These are phyloP conservation scores for Sorex maritimensis DNA, from an alignment of 2,797 vertebrate genomes.

Conservation along the genomic window DNA sequence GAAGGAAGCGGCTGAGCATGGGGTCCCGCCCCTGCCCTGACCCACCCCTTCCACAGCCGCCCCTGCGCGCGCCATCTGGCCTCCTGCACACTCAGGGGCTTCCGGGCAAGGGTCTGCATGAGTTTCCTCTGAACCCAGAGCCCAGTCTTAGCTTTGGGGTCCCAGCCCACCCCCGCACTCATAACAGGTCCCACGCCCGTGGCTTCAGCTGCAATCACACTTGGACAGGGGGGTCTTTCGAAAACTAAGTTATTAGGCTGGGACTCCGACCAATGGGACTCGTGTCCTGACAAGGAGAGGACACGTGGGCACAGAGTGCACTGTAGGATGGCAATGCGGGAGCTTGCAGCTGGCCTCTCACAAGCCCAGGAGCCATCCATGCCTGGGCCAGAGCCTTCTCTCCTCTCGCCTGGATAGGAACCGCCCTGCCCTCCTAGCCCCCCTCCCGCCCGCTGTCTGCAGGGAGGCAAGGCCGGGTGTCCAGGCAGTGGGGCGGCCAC, in stretches of 20 bases:
- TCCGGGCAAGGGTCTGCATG: not conserved
- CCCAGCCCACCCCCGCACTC: not conserved
- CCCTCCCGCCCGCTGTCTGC: no score
- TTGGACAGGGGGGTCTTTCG: not conserved
- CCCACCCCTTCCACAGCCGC: rapidly evolving
- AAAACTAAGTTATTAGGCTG: not conserved
- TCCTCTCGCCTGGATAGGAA: not conserved
- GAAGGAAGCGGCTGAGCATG: not conserved
- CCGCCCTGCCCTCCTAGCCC: no score
- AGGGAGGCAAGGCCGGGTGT: no score
- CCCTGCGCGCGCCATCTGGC: not conserved
- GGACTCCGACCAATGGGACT: not conserved
- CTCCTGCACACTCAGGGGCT: not conserved
- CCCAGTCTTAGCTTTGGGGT: not conserved
- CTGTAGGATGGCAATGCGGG: not conserved
- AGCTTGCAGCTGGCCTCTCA: no score
- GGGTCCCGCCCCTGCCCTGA: rapidly evolving
- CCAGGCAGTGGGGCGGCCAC: no score
- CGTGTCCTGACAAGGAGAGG: not conserved
- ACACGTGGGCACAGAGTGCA: not conserved
- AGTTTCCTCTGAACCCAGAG: not conserved
- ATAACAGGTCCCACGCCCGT: not conserved
- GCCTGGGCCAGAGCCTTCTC: not conserved
- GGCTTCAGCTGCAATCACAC: not conserved
- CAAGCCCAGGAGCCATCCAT: no score